phyloP scores from a whole-genome alignment of 2,113 vertebrate genomes.

The Nycticryphes semicollaris region DNA sequence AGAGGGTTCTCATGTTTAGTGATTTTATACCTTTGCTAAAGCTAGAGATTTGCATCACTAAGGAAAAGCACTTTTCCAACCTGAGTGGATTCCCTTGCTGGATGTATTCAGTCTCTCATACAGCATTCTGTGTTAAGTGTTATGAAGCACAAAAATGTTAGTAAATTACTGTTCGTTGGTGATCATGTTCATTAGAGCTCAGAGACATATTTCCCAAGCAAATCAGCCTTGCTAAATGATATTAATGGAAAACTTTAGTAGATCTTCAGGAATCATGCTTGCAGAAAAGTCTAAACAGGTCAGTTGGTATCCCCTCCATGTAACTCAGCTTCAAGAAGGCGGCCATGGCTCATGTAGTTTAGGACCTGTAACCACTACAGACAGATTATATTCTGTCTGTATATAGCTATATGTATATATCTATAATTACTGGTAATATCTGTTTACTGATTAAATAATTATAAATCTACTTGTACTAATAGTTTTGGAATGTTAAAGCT shows the following conservation, averaged over 20 bases:
- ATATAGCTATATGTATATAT: not conserved
- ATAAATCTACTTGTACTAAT: not conserved
- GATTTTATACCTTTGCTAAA: not conserved
- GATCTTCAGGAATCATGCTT: not conserved
- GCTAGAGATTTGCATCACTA: not conserved
- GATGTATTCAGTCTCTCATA: not conserved
- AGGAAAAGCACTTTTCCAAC: not conserved
- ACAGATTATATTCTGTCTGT: too few relatives aligned
- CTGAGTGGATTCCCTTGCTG: not conserved
- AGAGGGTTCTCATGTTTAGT: not conserved
- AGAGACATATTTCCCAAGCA: not conserved
- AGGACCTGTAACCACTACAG: not conserved
- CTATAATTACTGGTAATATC: not conserved
- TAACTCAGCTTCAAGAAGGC: not conserved
- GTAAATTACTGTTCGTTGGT: not conserved
- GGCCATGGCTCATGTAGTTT: not conserved
- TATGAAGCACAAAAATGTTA: not conserved
- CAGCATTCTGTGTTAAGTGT: not conserved
- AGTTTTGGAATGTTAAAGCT: not conserved
- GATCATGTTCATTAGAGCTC: not conserved
- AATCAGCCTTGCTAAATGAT: not conserved
- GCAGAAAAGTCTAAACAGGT: not conserved
- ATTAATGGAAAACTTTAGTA: not conserved
- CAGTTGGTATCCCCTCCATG: not conserved
- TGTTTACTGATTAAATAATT: conserved; percentile 11